Percentiles rank a stretch among this genome's conserved stretches.
Evolutionary conservation across 2,888 invertebrate species (phyloP).

Genomic region (Leptopilina drosophilae): DNA sequence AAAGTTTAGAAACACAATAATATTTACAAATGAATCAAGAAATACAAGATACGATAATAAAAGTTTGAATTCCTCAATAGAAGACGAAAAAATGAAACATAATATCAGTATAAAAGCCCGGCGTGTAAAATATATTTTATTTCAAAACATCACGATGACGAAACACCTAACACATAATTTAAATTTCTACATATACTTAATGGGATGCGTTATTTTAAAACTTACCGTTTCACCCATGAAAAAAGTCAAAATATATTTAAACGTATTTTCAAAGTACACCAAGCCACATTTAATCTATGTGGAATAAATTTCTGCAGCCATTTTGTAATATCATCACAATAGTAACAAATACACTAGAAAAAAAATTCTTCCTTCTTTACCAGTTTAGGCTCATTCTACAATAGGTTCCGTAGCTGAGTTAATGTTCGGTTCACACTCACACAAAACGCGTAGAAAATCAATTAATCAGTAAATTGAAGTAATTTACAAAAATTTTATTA

Average conservation of each 20-base stretch:
- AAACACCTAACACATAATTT: background rate
- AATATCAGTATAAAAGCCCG: conserved; percentile 12
- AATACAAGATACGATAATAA: background rate
- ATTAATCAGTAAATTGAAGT: too few species aligned
- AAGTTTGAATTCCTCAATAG: background rate
- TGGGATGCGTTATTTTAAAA: background rate
- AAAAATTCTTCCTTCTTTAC: too few species aligned
- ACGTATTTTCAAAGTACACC: background rate
- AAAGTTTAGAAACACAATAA: too few species aligned
- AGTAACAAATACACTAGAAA: too few species aligned
- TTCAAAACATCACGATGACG: background rate
- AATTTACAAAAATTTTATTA: too few species aligned
- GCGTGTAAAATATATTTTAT: background rate
- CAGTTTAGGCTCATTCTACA: too few species aligned
- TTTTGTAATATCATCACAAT: conserved; percentile 2
- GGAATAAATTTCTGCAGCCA: background rate
- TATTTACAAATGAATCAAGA: background rate
- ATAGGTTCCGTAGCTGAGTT: too few species aligned
- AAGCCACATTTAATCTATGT: background rate
- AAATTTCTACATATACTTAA: background rate
- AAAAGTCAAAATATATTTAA: background rate
- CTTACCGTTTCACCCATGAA: conserved; percentile 13
- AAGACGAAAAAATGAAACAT: background rate
- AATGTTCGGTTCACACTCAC: too few species aligned
- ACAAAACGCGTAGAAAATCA: too few species aligned